Base-by-base conservation (phyloP, 2,797 vertebrate species). In the Xenops minutus region DNA sequence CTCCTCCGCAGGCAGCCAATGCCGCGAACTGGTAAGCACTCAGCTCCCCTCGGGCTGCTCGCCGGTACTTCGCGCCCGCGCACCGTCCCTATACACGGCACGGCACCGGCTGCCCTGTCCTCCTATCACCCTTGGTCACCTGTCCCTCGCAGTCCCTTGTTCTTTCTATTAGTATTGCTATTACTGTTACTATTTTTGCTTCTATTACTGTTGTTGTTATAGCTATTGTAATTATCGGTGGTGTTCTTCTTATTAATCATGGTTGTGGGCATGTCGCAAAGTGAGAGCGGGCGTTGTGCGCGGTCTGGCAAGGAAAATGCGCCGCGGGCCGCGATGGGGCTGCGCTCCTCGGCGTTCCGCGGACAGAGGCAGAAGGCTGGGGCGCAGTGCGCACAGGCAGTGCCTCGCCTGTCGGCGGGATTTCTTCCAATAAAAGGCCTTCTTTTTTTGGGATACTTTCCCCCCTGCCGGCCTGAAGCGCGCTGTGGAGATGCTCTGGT, bases 11-110 rank as follows among this genome's bases (percentile, higher is more conserved):
- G 56, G 77, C 92, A 39, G 17, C 78, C 84, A 52, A 43, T 26
- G 86, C 94, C 67, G 64, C 93, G 39, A 95, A 82, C 59, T 41
- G 98, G 98, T 98, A 98, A 98, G 98, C 87, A 17, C 43, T 81
- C 17, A 19, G 36, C 12, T 81, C 39, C 88, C 56, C 52, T 56
- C 74, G 78, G 78, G 44, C 72, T 84, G 24, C 21, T 26, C 34
- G 18, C 48, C 61, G 66, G 24, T 49, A 11, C 62, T 23, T 75
- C 19, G 64, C 55, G 30, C 20, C 77, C 63, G 24, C 44, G 61
- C 54, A 46, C 7, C 18, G 22, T 29, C 20, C 68, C 48, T 15
- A 46, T 17, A 32, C 1, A 48, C 29, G 44, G 64, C 55, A 37
- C 44, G 52, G n/a, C 29, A 41, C 34, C 32, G 58, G 29, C 24